phyloP scores from a whole-genome alignment of 2,888 invertebrate species.

The Phragmatobia fuliginosa region DNA sequence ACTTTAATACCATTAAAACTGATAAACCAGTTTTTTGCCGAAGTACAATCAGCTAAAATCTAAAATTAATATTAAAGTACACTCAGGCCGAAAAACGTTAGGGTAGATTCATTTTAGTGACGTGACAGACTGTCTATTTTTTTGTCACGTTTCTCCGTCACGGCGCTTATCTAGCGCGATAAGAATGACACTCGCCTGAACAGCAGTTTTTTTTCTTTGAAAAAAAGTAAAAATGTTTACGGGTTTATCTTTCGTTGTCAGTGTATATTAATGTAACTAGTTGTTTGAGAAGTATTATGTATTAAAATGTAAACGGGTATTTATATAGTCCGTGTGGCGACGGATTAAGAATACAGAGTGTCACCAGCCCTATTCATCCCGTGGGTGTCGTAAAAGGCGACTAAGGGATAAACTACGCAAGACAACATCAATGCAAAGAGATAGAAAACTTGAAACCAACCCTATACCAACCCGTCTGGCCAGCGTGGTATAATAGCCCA shows the following conservation, averaged over 20 bases:
- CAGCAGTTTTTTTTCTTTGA: slow-evolving; percentile 43
- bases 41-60: slow-evolving; percentile 35
- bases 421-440: too few relatives aligned
- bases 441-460: too few relatives aligned
- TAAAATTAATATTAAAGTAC: slow-evolving; percentile 50
- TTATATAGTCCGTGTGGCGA: too few relatives aligned
- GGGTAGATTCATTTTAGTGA: slow-evolving; percentile 53
- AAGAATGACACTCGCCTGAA: slow-evolving; percentile 50
- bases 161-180: slow-evolving; percentile 55
- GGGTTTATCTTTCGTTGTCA: slow-evolving; percentile 21
- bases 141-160: slow-evolving; percentile 58
- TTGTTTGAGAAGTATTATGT: not conserved
- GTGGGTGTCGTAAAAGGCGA: too few relatives aligned
- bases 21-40: slow-evolving; percentile 11
- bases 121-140: slow-evolving; percentile 39
- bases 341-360: too few relatives aligned
- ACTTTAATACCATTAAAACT: not conserved
- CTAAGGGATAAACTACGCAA: too few relatives aligned
- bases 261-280: not conserved
- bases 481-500: too few relatives aligned
- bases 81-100: slow-evolving; percentile 45
- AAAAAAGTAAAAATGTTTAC: slow-evolving; percentile 45
- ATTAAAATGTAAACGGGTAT: too few relatives aligned
- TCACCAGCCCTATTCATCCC: too few relatives aligned
- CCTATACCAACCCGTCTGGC: too few relatives aligned